Percentiles rank a stretch among this genome's conserved stretches.
These are phyloP conservation scores for Tachina fera DNA, from an alignment of 2,888 invertebrate genomes.

Conservation along the genomic window DNA sequence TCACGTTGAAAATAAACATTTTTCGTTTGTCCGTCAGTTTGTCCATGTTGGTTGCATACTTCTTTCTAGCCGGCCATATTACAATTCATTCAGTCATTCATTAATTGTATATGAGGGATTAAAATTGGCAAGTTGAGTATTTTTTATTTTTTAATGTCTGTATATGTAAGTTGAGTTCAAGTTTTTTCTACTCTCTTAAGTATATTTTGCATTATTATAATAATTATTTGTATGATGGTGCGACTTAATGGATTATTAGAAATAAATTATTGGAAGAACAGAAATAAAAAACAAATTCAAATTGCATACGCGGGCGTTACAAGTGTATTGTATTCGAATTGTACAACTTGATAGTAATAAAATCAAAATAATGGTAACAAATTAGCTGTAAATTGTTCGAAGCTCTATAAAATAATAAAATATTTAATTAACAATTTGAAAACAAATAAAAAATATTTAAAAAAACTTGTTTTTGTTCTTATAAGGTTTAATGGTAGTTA, in stretches of 20 bases:
- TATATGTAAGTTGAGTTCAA: slow-evolving; percentile 59
- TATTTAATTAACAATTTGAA: slow-evolving; percentile 30
- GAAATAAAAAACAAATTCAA: slow-evolving; percentile 10
- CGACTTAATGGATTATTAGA: slow-evolving; percentile 26
- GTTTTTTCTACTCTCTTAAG: slow-evolving; percentile 30
- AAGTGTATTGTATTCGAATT: slow-evolving; percentile 27
- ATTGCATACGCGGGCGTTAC: slow-evolving; percentile 55
- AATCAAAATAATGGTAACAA: slow-evolving; percentile 52
- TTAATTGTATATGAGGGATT: slow-evolving; percentile 51
- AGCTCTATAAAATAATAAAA: background rate
- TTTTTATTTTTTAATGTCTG: slow-evolving; percentile 38
- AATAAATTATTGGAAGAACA: background rate
- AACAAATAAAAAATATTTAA: background rate
- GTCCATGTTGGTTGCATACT: slow-evolving; percentile 16
- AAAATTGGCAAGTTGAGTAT: slow-evolving; percentile 55
- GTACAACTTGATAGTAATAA: slow-evolving; percentile 23
- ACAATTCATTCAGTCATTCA: slow-evolving; percentile 46
- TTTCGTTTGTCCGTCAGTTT: slow-evolving; percentile 8
- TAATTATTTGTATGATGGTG: slow-evolving; percentile 52
- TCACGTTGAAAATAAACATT: slow-evolving; percentile 9
- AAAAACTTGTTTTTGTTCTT: slow-evolving; percentile 56
- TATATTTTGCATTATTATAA: slow-evolving; percentile 6
- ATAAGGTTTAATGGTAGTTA: slow-evolving; percentile 59
- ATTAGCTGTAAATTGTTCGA: slow-evolving; percentile 44
- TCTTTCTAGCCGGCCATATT: slow-evolving; percentile 1